Evolutionary conservation across 2,888 invertebrate species (phyloP), one percentile per base, ranked within the genome.

Genomic region (Pseudoips prasinana): DNA sequence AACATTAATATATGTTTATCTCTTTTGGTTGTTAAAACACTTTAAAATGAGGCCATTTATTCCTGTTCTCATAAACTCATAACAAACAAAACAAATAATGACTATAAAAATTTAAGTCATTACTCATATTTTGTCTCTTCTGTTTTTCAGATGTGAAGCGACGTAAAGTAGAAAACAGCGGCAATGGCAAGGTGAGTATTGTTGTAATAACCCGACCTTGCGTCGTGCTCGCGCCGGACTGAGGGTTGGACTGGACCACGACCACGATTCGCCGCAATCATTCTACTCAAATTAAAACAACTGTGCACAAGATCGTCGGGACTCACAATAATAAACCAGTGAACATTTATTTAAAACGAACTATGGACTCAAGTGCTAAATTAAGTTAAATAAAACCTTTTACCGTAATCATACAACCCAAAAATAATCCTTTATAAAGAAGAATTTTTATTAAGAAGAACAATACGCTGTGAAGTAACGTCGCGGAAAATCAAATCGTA

Each of bases 141-240:
- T 58, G 49, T 49, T 53, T 82, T 66, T 10, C 89, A 93, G 96
- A 95, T 84, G 90, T 92, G 65, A 96, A 96, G 90, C 92, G 96
- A 84, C 93, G 95, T 89, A 96, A 95, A 92, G 78, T 95, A 87
- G 96, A 96, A 81, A 90, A 87, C 81, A 89, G 91, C 84, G 73
- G 83, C 69, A 91, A 92, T 79, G 92, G 93, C 90, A 96, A 95
- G 94, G 95, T 95, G 92, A 92, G 93, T 94, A 94, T 92, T 89
- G 90, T 81, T 73, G 67, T 76, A 64, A 71, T 82, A 74, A 78
- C 62, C 55, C 73, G 74, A 57, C 70, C 77, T 69, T 70, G 81
- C 76, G 58, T 71, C 74, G 64, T 67, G 65, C 73, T 77, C 61
- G 84, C 83, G 48, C 85, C 86, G 75, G 86, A 85, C 89, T 91